Evolutionary conservation across 2,888 invertebrate species (phyloP), one percentile per base, ranked within the genome.

Genomic region (Morpho deidamia): DNA sequence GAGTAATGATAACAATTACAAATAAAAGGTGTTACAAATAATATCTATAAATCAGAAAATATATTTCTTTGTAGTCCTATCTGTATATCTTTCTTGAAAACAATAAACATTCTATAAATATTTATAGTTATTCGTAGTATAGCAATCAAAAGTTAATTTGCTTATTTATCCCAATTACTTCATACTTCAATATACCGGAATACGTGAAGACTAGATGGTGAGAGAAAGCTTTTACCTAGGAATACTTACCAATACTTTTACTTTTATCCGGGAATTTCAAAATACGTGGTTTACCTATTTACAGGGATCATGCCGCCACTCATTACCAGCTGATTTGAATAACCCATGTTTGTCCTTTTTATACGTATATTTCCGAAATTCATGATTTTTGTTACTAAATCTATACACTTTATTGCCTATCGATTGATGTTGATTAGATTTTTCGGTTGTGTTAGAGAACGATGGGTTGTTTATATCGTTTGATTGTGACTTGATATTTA

Each of bases 321-420:
- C 85, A 86, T 86, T 85, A 85, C 77, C 67, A 55, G 46, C 83
- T 83, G 83, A 85, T 85, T 84, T 85, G 80, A 81, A 68, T 68
- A 65, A 60, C 38, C 51, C 14, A 50, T 58, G 55, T 62, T 60
- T 58, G 57, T 58, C 53, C 52, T 51, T 58, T 58, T 60, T 56
- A 51, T 50, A 38, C 38, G 44, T 51, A 51, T 51, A 45, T 54
- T 56, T 48, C 48, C 47, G 40, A 53, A 52, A 48, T 47, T 33
- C 48, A 53, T 37, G 53, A 48, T 48, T 48, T 53, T 44, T 48
- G 48, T 48, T 44, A 44, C 53, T 53, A 48, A 53, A 53, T 47
- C 43, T 44, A 50, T 37, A 42, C 43, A 11, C n/a, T 47, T 53
- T 53, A 48, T 45, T 40, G 39, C 48, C 32, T 37, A 47, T 44